A percentile compares a stretch with the other conserved stretches of the same genome.
Evolutionary conservation across 2,888 invertebrate genomes (phyloP).

Genomic region (Bombyx huttoni): DNA sequence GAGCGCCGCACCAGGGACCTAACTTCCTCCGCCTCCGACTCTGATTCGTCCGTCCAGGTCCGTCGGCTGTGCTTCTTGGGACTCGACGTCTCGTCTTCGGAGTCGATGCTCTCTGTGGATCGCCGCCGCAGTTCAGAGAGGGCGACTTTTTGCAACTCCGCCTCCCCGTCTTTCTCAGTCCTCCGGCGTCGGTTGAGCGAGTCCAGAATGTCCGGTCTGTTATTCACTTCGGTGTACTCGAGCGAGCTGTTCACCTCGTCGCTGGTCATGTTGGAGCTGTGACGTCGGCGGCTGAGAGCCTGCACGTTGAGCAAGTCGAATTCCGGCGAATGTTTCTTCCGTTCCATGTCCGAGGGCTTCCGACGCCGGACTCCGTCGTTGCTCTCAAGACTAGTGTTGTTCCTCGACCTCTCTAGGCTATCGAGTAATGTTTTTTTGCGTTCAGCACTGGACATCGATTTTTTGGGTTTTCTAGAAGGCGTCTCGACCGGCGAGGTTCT

Average conservation of each 20-base stretch:
- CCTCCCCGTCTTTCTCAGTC: conserved; percentile 38
- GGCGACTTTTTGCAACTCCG: conserved; percentile 51
- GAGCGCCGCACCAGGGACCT: conserved; percentile 76
- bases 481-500: conserved; percentile 52
- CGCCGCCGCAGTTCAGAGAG: conserved; percentile 52
- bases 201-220: conserved; percentile 60
- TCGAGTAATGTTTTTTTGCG: conserved; percentile 61
- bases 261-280: conserved; percentile 63
- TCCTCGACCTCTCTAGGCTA: conserved; percentile 58
- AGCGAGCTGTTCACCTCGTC: conserved; percentile 64
- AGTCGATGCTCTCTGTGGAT: conserved; percentile 56
- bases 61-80: conserved; percentile 47
- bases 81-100: conserved; percentile 47
- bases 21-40: conserved; percentile 78
- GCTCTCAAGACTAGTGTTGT: conserved; percentile 63
- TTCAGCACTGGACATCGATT: conserved; percentile 65
- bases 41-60: conserved; percentile 64
- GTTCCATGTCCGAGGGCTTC: conserved; percentile 47
- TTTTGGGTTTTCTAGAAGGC: conserved; percentile 55
- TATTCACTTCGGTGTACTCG: conserved; percentile 63
- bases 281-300: conserved; percentile 50
- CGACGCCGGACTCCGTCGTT: conserved; percentile 52
- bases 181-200: conserved; percentile 45
- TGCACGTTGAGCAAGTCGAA: conserved; percentile 58
- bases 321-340: conserved; percentile 59